Conservation (phyloP, 2,888 invertebrate species). For the Lepidocyrtinus sp. region DNA sequence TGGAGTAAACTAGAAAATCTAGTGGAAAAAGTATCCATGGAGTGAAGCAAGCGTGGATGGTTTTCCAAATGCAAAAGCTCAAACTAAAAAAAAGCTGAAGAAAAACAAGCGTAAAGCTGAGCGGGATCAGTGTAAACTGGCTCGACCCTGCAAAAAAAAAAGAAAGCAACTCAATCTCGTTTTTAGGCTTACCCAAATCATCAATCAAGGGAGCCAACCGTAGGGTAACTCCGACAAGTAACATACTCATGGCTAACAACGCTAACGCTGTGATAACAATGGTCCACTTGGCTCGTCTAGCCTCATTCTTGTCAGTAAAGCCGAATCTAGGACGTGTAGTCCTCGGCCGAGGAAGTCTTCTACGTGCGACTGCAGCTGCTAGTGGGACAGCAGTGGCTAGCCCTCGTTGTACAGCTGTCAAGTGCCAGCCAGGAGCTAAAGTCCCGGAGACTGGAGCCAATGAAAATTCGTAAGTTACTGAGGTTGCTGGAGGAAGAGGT, state of each 20-base stretch:
- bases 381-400: constrained; percentile 66
- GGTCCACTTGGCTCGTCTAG: constrained; percentile 83
- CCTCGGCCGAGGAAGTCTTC: constrained; percentile 67
- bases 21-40: neutral
- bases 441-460: constrained; percentile 68
- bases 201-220: constrained; percentile 96
- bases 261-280: constrained; percentile 93
- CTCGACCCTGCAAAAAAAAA: neutral
- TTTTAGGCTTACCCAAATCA: constrained; percentile 84
- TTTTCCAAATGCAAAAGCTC: no score
- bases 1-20: neutral
- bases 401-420: constrained; percentile 69
- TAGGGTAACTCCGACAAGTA: constrained; percentile 91
- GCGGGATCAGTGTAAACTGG: constrained; percentile 7
- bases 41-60: constrained; percentile 1
- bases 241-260: constrained; percentile 88
- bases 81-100: no score
- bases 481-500: constrained; percentile 66
- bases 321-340: constrained; percentile 66
- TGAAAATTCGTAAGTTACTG: constrained; percentile 69
- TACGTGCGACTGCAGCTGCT: constrained; percentile 69
- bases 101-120: neutral
- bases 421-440: constrained; percentile 69
- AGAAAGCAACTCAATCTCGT: constrained; percentile 71
- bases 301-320: constrained; percentile 69